Percentiles rank a stretch among this genome's conserved stretches.
Evolutionary conservation across 2,888 invertebrate species (phyloP).

Genomic region (Nymphalis urticae): DNA sequence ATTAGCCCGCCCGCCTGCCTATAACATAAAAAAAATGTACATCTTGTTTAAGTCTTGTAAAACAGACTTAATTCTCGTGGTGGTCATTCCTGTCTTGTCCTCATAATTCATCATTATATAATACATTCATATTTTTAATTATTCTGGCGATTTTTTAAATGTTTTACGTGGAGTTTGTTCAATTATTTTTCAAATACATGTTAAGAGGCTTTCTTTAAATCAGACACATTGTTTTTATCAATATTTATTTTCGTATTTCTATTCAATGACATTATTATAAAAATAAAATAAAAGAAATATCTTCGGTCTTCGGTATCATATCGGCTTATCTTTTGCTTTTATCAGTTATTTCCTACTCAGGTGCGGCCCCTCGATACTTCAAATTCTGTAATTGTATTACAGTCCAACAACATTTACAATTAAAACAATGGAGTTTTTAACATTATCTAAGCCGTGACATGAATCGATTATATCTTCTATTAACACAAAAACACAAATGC

Average conservation of each 20-base stretch:
- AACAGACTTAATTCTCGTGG: no score
- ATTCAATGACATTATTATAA: slow-evolving; percentile 2
- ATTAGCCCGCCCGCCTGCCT: no score
- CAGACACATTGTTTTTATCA: no score
- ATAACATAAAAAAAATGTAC: no score
- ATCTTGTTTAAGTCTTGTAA: no score
- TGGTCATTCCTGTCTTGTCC: no score
- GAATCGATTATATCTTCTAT: slow-evolving; percentile 4
- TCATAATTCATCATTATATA: no score
- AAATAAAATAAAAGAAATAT: background rate
- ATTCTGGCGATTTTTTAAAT: no score
- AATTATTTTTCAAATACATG: no score
- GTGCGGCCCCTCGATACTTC: slow-evolving; percentile 42
- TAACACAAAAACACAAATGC: background rate
- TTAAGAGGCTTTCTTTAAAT: no score
- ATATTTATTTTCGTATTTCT: background rate
- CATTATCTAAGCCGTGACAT: slow-evolving; percentile 17
- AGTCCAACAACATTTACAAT: slow-evolving; percentile 16
- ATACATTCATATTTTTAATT: no score
- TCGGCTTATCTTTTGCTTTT: slow-evolving; percentile 29
- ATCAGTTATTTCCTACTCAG: slow-evolving; percentile 41
- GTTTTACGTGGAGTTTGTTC: no score
- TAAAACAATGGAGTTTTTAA: slow-evolving; percentile 9
- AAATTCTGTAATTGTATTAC: slow-evolving; percentile 13
- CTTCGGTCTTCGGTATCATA: slow-evolving; percentile 14